Percentiles rank a stretch among this genome's conserved stretches.
phyloP scores from a whole-genome alignment of 2,888 invertebrate species.

The Nebria brevicollis region DNA sequence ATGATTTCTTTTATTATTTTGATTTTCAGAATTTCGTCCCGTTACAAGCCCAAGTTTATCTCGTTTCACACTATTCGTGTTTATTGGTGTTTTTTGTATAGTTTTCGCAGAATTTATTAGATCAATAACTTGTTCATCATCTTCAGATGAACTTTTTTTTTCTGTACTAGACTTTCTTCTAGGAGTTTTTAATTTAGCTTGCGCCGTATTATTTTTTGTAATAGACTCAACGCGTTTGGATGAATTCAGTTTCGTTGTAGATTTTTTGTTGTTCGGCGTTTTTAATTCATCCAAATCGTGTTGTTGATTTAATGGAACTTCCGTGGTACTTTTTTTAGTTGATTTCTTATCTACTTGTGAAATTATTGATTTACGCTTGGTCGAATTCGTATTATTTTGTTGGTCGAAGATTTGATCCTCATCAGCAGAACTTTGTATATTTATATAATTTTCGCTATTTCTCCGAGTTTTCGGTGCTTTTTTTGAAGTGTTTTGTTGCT shows the following conservation, averaged over 20 bases:
- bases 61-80: no score
- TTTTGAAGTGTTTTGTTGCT: background rate
- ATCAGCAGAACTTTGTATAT: background rate
- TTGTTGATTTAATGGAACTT: no score
- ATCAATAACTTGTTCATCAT: background rate
- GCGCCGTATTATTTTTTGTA: background rate
- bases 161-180: background rate
- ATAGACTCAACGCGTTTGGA: background rate
- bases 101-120: background rate
- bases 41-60: no score
- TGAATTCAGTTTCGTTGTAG: background rate
- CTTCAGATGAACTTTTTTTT: background rate
- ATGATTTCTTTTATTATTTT: conserved; percentile 13
- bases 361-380: no score
- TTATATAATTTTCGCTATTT: background rate
- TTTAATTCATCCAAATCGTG: no score
- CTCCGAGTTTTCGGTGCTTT: background rate
- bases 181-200: background rate
- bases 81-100: background rate
- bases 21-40: no score
- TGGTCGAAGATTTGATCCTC: background rate
- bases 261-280: background rate
- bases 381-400: no score
- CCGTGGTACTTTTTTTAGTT: no score
- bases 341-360: no score